Percentiles rank a stretch among this genome's conserved stretches.
Conservation (phyloP, 2,113 vertebrate genomes). For the Oenanthe melanoleuca region DNA sequence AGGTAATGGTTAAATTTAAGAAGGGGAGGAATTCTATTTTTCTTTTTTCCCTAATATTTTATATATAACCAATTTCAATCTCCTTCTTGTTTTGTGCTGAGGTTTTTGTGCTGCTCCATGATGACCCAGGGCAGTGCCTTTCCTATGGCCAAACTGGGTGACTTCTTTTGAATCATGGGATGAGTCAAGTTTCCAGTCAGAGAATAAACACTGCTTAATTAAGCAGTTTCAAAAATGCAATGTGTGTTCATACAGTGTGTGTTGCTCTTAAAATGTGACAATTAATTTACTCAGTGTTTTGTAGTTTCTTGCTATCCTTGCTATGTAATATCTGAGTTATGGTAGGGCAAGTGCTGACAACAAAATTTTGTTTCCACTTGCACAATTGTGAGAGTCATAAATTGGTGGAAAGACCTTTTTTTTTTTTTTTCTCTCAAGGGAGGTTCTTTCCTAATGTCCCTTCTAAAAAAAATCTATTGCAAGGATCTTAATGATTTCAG, state of each 20-base stretch:
- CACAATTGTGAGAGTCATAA: background rate
- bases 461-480: background rate
- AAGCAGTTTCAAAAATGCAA: background rate
- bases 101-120: background rate
- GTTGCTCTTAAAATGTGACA: background rate
- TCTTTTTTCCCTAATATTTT: background rate
- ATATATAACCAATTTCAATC: background rate
- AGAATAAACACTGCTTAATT: background rate
- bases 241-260: background rate
- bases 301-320: background rate
- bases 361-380: conserved; percentile 38
- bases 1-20: background rate
- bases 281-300: background rate
- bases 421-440: background rate
- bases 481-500: conserved; percentile 4
- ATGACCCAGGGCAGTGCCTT: background rate
- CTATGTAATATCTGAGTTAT: background rate
- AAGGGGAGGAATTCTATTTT: background rate
- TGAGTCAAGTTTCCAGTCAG: background rate
- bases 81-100: background rate
- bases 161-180: background rate
- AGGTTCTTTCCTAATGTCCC: background rate
- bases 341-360: background rate
- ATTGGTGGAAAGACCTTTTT: background rate
- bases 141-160: background rate